A percentile compares a stretch with the other conserved stretches of the same genome.
These are phyloP conservation scores for Gallinago nigripennis DNA, from an alignment of 2,797 vertebrate genomes.

Conservation along the genomic window DNA sequence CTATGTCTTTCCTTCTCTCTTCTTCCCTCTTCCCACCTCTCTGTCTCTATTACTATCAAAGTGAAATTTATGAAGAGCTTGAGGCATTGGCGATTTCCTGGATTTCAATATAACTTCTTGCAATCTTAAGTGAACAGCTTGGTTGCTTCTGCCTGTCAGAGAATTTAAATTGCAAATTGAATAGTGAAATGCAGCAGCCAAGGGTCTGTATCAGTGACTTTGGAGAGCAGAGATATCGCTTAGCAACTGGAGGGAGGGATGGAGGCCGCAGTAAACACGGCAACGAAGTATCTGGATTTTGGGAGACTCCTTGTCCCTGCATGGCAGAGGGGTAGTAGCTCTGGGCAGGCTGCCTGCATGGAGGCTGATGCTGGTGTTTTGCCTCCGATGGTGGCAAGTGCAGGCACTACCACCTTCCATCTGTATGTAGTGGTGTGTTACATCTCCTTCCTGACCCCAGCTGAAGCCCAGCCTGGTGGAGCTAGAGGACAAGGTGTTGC, in stretches of 20 bases:
- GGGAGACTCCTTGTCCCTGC: neutral
- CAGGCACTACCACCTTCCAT: neutral
- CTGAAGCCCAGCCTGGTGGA: neutral
- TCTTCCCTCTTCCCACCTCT: neutral
- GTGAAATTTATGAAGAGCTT: conserved; percentile 71
- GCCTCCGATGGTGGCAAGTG: neutral
- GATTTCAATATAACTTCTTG: conserved; percentile 79
- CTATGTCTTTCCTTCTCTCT: neutral
- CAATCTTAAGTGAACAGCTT: conserved; percentile 84
- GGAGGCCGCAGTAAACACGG: conserved; percentile 5
- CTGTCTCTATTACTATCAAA: conserved; percentile 69
- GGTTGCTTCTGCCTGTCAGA: conserved; percentile 81
- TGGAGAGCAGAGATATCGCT: conserved; percentile 71
- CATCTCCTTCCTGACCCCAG: neutral
- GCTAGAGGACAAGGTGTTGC: neutral
- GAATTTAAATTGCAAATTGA: conserved; percentile 86
- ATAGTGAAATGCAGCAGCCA: conserved; percentile 69
- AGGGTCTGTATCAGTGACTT: conserved; percentile 72
- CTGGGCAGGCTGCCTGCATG: neutral
- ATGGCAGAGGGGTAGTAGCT: neutral
- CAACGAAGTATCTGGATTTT: neutral
- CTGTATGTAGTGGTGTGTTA: fast-evolving
- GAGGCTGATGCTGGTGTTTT: neutral
- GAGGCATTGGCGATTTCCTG: conserved; percentile 76
- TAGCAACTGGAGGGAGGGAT: conserved; percentile 74